Evolutionary conservation across 2,797 vertebrate species (phyloP), one percentile per base, ranked within the genome.

Genomic region (Chelonia mydas): DNA sequence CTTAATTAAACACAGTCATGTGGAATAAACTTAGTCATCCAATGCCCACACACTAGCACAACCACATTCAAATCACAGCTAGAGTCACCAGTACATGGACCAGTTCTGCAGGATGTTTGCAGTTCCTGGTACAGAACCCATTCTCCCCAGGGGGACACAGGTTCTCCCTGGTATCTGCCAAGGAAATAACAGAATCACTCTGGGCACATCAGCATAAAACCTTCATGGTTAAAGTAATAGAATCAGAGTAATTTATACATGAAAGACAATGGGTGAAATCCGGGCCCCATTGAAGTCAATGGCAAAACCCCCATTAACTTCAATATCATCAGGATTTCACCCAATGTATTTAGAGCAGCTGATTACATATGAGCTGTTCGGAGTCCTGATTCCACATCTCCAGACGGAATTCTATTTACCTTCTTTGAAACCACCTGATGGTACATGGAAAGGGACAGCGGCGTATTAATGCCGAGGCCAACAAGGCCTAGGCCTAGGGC

Each of bases 91-190:
- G 45, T 13, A 45, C 74, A 47, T 13, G 4, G 12, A 76, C 41
- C 27, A 76, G 74, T 76, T 76, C 74, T 76, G 25, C 45, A 76
- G 74, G 23, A 76, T 6, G 11, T 45, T 45, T 47, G 45, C 54
- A 83, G 87, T 59, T 27, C 19, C 3, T 1, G 6, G 13, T 50
- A 54, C 11, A 25, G 61, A 54, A 82, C 31, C 31, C 47, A 82
- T 17, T 16, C 23, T 28, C 76, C 27, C 15, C 0, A 27, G 0
- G 77, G 77, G 11, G 28, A 47, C 1, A 1, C 54, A 86, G n/a
- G 78, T 54, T 84, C 5, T 16, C 45, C 37, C 50, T 28, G 23
- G 47, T 45, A n/a, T 19, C 84, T 86, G 19, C 50, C 74, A 77
- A 1, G 3, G 16, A 91, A 95, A 78, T 11, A 0, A 1, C 61